Base-by-base conservation (phyloP, 2,113 vertebrate species). In the Tretioscincus oriximinensis region DNA sequence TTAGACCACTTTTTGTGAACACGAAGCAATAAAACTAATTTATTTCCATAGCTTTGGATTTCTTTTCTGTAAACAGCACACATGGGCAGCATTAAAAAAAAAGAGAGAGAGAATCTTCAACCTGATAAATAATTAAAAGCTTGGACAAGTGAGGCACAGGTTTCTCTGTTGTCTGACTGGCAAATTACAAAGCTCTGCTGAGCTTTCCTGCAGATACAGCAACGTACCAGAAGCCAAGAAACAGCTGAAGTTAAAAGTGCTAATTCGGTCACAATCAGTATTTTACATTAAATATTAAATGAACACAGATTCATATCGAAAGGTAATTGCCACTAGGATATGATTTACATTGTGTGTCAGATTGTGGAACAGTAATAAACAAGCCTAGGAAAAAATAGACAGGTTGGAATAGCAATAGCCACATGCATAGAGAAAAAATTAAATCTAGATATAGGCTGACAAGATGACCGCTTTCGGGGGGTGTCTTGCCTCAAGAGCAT, bases 91-190 rank as follows among this genome's bases (percentile, higher is more conserved):
- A 94, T 93, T 16, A 91, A 95, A 94, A 94, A 94, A 68, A 92
- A 90, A 58, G 18, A 16, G 88, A 88, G 84, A 92, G 83, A 90
- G 67, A 86, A 93, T 90, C 80, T 90, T 88, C 93, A 91, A 90
- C 78, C 76, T 89, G 28, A 71, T 92, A 92, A 94, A 94, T 93
- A 95, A 94, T 94, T 94, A 91, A 92, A 54, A 88, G 84, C 86
- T 84, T 86, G 89, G 90, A 91, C 88, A 91, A 90, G 86, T 88
- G 63, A 90, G 82, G 89, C 84, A 86, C 85, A 90, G 94, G 88
- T 9, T 90, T 89, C 84, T 58, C 76, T 63, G 51, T 41, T 84
- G 28, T 83, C 77, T 89, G 74, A 86, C 87, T 49, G 72, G 67
- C 73, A 93, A 90, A 92, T 89, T 92, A 87, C 84, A 88, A 85